Evolutionary conservation across 1,140 invertebrate genomes (phyloP).

Genomic region (Gryon sp.): DNA sequence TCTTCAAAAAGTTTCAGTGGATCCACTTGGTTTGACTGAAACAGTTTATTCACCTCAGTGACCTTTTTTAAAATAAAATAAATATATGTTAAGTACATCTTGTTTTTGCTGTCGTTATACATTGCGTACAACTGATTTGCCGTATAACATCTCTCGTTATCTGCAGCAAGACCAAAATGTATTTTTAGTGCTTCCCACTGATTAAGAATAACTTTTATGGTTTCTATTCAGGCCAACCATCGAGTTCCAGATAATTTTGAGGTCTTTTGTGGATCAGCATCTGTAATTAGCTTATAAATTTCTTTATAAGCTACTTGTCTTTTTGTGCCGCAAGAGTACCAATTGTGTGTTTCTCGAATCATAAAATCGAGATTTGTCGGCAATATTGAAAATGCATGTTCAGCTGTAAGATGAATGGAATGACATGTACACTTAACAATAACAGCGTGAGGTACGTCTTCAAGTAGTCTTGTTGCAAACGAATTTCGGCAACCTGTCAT

Average conservation of each 20-base stretch:
- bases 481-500: constrained; percentile 68
- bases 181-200: constrained; percentile 65
- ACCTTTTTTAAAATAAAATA: constrained; percentile 43
- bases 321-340: constrained; percentile 70
- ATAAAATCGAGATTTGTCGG: constrained; percentile 62
- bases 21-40: constrained; percentile 58
- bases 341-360: constrained; percentile 68
- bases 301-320: constrained; percentile 47
- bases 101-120: constrained; percentile 30
- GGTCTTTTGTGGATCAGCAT: constrained; percentile 54
- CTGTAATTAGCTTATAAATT: constrained; percentile 12
- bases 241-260: constrained; percentile 57
- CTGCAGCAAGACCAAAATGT: constrained; percentile 46
- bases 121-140: constrained; percentile 30
- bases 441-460: constrained; percentile 41
- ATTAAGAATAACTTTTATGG: constrained; percentile 63
- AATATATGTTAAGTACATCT: constrained; percentile 25
- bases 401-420: constrained; percentile 63
- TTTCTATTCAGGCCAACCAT: constrained; percentile 64
- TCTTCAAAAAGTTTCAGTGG: constrained; percentile 52
- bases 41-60: constrained; percentile 48
- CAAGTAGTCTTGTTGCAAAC: constrained; percentile 53
- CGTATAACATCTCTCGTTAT: constrained; percentile 32
- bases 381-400: constrained; percentile 54
- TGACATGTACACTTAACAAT: constrained; percentile 61